These are phyloP conservation scores for Chelon labrosus DNA, from an alignment of 2,797 vertebrate species.

Conservation along the genomic window DNA sequence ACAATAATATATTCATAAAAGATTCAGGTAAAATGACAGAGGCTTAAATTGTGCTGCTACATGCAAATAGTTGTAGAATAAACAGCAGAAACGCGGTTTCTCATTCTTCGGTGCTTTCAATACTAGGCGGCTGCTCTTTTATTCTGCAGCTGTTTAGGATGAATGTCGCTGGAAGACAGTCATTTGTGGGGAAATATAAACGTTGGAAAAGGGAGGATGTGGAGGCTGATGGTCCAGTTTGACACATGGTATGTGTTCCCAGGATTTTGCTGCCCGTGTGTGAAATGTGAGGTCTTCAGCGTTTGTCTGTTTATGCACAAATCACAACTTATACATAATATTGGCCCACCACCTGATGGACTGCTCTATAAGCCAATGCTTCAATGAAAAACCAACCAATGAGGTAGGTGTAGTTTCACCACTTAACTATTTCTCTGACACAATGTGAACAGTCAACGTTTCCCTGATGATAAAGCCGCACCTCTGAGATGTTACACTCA, in stretches of 20 bases:
- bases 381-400: too few relatives aligned
- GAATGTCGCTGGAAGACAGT: background rate
- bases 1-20: slow-evolving; percentile 5
- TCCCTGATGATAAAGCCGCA: background rate
- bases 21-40: background rate
- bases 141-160: background rate
- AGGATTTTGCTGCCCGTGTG: background rate
- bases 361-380: too few relatives aligned
- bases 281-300: too few relatives aligned
- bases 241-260: background rate
- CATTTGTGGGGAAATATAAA: slow-evolving; percentile 17
- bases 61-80: background rate
- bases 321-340: too few relatives aligned
- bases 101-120: background rate
- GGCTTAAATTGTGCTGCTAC: background rate
- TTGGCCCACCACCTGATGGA: too few relatives aligned
- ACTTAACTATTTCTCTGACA: background rate
- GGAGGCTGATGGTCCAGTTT: background rate
- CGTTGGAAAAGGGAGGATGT: background rate
- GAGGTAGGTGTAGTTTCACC: background rate
- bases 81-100: background rate
- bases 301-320: too few relatives aligned
- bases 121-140: slow-evolving; percentile 5
- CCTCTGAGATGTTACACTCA: background rate
- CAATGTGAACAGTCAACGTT: background rate